A percentile compares a stretch with the other conserved stretches of the same genome.
Conservation (phyloP, 1,140 invertebrate species). For the Tetraneura akinire region DNA sequence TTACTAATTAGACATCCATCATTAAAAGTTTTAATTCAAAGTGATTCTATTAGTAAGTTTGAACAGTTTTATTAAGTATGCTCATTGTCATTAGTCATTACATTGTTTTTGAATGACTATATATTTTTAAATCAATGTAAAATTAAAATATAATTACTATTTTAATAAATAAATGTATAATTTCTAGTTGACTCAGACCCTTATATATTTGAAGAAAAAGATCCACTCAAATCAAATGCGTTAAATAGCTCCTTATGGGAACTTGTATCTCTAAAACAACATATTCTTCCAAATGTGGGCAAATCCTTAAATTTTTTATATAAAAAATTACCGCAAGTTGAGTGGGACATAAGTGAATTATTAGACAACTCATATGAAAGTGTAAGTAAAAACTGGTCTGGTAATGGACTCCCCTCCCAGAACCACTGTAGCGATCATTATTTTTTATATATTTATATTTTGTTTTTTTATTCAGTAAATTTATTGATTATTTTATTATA, state of each 20-base stretch:
- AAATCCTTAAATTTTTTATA: slow-evolving; percentile 71
- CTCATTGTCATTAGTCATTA: too few relatives aligned
- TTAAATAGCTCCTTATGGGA: slow-evolving; percentile 91
- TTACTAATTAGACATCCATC: slow-evolving; percentile 83
- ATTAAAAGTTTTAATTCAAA: slow-evolving; percentile 75
- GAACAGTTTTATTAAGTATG: slow-evolving; percentile 39
- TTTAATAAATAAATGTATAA: not conserved
- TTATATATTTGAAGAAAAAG: slow-evolving; percentile 76
- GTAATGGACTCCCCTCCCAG: too few relatives aligned
- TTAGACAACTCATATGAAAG: slow-evolving; percentile 66
- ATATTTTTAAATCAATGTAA: too few relatives aligned
- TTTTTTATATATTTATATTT: too few relatives aligned
- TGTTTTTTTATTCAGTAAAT: too few relatives aligned
- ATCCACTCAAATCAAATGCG: slow-evolving; percentile 77
- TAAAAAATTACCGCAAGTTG: slow-evolving; percentile 67
- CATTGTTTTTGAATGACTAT: too few relatives aligned
- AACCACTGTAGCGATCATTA: too few relatives aligned
- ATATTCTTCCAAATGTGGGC: slow-evolving; percentile 73
- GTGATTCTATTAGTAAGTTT: slow-evolving; percentile 60
- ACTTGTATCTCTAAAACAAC: slow-evolving; percentile 73
- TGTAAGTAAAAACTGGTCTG: slow-evolving; percentile 59
- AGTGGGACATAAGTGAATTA: slow-evolving; percentile 68
- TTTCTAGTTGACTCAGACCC: slow-evolving; percentile 70
- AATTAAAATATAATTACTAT: too few relatives aligned
- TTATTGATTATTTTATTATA: too few relatives aligned